phyloP scores from a whole-genome alignment of 2,113 vertebrate species.

The Platanista minor region DNA sequence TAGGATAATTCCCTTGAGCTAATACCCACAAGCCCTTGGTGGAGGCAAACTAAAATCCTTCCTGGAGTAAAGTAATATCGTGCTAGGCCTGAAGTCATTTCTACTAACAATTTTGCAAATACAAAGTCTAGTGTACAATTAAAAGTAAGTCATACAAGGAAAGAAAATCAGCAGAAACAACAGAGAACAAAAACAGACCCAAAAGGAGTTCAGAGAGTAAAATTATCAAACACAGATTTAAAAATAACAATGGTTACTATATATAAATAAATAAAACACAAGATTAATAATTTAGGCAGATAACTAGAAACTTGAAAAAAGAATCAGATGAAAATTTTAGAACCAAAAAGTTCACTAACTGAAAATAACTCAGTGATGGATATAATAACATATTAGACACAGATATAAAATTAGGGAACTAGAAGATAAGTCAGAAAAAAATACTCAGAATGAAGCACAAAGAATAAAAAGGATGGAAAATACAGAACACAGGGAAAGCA shows the following conservation, averaged over 20 bases:
- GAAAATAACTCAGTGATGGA: not conserved
- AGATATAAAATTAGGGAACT: not conserved
- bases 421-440: not conserved
- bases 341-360: not conserved
- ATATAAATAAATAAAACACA: not conserved
- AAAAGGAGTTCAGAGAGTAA: not conserved
- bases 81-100: not conserved
- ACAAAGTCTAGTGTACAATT: not conserved
- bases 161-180: not conserved
- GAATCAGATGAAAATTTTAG: not conserved
- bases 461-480: slow-evolving; percentile 12
- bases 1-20: not conserved
- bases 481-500: not conserved
- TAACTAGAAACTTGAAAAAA: not conserved
- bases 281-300: not conserved
- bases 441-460: not conserved
- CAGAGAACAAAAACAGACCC: not conserved
- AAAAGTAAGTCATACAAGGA: not conserved
- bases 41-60: not conserved
- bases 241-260: slow-evolving; percentile 8
- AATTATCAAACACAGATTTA: not conserved
- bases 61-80: not conserved
- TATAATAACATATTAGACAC: not conserved
- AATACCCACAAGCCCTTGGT: not conserved
- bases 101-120: not conserved